Evolutionary conservation across 2,113 vertebrate species (phyloP).

Genomic region (Murina feae): DNA sequence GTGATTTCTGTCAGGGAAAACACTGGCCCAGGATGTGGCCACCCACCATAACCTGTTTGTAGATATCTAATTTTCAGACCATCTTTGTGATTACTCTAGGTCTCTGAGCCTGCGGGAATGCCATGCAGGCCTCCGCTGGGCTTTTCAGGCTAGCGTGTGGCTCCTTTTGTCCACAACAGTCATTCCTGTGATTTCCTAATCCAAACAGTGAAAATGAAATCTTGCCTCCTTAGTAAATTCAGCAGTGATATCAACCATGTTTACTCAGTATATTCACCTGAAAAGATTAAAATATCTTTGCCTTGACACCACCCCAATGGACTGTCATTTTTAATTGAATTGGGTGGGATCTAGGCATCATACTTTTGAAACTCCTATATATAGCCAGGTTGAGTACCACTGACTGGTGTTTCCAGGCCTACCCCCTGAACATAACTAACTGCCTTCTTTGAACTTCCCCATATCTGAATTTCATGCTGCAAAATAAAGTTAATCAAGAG

Average conservation of each 20-base stretch:
- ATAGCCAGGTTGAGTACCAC: background rate
- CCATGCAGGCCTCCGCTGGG: too few species aligned
- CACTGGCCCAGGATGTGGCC: too few species aligned
- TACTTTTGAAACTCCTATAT: background rate
- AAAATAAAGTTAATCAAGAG: conserved; percentile 20
- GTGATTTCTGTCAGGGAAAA: too few species aligned
- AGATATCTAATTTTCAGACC: too few species aligned
- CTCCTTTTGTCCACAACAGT: too few species aligned
- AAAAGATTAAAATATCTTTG: background rate
- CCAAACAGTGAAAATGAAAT: background rate
- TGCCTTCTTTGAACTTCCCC: conserved; percentile 16
- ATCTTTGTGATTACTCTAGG: too few species aligned
- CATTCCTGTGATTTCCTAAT: conserved; percentile 38
- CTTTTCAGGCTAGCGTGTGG: too few species aligned
- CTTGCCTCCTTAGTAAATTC: background rate
- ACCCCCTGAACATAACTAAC: background rate
- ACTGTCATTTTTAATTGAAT: background rate
- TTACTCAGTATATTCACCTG: background rate
- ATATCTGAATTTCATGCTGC: conserved; percentile 18
- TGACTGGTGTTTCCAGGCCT: background rate
- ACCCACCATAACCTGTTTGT: too few species aligned
- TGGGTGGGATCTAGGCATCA: background rate
- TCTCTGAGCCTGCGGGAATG: too few species aligned
- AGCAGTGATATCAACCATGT: background rate
- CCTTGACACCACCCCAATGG: background rate